Conservation (phyloP, 53 echinoderm and acorn worm genomes). For the Glandiceps talaboti region DNA sequence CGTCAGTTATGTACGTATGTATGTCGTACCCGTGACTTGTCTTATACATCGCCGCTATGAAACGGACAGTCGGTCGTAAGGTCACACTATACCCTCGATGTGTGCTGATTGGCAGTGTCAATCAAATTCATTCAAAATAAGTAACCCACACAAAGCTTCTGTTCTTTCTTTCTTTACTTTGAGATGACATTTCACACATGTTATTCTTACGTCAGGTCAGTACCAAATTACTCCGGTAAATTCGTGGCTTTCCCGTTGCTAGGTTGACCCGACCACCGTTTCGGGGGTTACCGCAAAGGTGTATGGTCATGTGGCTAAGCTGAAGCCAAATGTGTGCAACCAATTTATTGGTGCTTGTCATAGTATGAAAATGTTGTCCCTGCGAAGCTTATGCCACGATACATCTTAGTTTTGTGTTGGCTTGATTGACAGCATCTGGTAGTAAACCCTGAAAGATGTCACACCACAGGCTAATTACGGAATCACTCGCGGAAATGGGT, state of each 20-base stretch:
- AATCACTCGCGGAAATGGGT: background rate
- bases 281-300: too few species aligned
- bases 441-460: background rate
- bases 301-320: too few species aligned
- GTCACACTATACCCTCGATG: too few species aligned
- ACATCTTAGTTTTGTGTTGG: too few species aligned
- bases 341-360: too few species aligned
- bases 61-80: too few species aligned
- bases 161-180: background rate
- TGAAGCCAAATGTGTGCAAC: too few species aligned
- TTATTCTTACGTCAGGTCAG: background rate
- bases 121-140: background rate
- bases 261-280: background rate
- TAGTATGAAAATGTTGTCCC: too few species aligned
- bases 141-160: background rate
- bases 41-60: too few species aligned
- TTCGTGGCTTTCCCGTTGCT: background rate
- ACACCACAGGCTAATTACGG: background rate
- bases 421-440: background rate
- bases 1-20: too few species aligned
- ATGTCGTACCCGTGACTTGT: too few species aligned
- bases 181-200: background rate
- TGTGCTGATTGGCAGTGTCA: background rate
- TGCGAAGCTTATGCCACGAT: too few species aligned
- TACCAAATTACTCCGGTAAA: background rate